A percentile compares a stretch with the other conserved stretches of the same genome.
Conservation (phyloP, 2,113 vertebrate species). For the Lates calcarifer region DNA sequence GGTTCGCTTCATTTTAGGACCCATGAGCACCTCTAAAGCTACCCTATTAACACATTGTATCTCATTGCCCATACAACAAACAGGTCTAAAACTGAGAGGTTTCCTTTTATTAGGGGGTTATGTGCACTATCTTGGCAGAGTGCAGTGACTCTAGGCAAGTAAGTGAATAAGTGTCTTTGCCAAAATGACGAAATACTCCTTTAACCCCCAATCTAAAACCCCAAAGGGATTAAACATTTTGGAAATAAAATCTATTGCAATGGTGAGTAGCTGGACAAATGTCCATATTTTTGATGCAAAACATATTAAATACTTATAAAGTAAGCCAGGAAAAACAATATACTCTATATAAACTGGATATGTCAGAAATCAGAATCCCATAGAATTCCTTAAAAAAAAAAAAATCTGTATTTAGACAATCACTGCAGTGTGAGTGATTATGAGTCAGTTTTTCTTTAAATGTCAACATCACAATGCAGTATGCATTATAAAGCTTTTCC, state of each 20-base stretch:
- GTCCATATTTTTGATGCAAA: constrained; percentile 78
- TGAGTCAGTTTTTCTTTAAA: constrained; percentile 44
- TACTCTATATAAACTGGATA: constrained; percentile 60
- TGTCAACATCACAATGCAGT: constrained; percentile 73
- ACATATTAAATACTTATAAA: constrained; percentile 72
- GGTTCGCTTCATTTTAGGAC: background rate
- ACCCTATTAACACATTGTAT: background rate
- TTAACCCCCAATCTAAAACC: constrained; percentile 30
- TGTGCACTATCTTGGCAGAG: background rate
- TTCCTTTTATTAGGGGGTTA: background rate
- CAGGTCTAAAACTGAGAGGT: background rate
- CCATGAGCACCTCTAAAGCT: background rate
- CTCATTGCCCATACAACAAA: background rate
- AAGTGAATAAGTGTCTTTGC: constrained; percentile 2
- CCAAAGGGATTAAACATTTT: constrained; percentile 27
- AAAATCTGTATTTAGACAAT: constrained; percentile 45
- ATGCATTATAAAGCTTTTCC: constrained; percentile 77
- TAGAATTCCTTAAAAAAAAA: constrained; percentile 45
- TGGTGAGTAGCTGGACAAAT: constrained; percentile 33
- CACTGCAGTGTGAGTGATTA: constrained; percentile 70
- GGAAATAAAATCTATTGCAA: constrained; percentile 42
- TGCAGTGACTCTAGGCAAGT: background rate
- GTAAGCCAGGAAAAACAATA: constrained; percentile 66
- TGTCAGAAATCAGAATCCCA: constrained; percentile 58
- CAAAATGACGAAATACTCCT: constrained; percentile 16